Base-by-base conservation (phyloP, 2,888 invertebrate genomes). In the Dinocampus coccinellae region DNA sequence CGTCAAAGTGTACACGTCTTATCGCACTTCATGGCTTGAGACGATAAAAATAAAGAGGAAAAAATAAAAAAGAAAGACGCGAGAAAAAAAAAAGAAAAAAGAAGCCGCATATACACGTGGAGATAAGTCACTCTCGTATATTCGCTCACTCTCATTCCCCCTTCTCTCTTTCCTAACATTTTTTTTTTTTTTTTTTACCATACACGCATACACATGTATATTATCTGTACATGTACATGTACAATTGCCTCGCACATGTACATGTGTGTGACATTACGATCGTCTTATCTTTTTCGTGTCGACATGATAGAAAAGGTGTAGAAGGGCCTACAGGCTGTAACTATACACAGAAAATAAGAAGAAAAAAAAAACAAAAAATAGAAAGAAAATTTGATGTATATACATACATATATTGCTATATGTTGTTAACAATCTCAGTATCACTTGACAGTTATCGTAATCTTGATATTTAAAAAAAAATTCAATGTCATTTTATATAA, bases 1-100 rank as follows among this genome's bases (percentile, higher is more conserved):
- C 66, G 61, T 68, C 64, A 39, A 66, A 66, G 68, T 64, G 62
- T n/a, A n/a, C 70, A 65, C 55, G 72, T 65, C 57, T 68, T 68
- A 71, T 70, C 73, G 61, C 57, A 47, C 20, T 47, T 57, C 57
- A 63, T 58, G 68, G 61, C 65, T 66, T 60, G 71, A 69, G 57
- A 63, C 42, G 52, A 52, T 26, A 39, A 65, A 62, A 68, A n/a
- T n/a, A n/a, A n/a, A n/a, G n/a, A n/a, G n/a, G n/a, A n/a, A n/a
- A n/a, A n/a, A n/a, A n/a, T n/a, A n/a, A n/a, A n/a, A n/a, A n/a
- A n/a, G n/a, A n/a, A n/a, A n/a, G n/a, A n/a, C n/a, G n/a, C n/a
- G n/a, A n/a, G n/a, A 68, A 52, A 65, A 10, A 67, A 58, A 10
- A 13, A 58, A 34, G 33, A 52, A 65, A 10, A 67, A 58, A 16